Base-by-base conservation (phyloP, 2,113 vertebrate species). In the Abramis brama region DNA sequence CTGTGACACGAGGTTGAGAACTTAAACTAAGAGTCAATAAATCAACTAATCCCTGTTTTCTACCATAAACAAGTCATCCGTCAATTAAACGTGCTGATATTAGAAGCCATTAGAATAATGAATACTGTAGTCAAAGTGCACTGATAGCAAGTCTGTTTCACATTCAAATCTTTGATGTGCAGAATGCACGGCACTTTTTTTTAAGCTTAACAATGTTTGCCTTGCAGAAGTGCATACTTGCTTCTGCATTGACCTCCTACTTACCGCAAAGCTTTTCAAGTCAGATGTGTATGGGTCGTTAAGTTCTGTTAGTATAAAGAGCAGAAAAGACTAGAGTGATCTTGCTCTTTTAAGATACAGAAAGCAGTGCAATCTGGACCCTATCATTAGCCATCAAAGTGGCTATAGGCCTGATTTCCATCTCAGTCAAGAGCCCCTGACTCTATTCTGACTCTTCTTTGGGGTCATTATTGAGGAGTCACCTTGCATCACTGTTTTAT, bases 341-440 rank as follows among this genome's bases (percentile, higher is more conserved):
- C 55, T 59, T 76, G 76, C 50, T 75, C 73, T 83, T 82, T 82
- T 45, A 55, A 85, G 79, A 79, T 30, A 52, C 52, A 55, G 59
- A 80, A 85, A 82, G 82, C 19, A 15, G 25, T 36, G 8, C 36
- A 66, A 81, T 33, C 71, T 74, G 60, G 62, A 43, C 47, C 6
- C 60, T 73, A 84, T 86, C 60, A 79, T 78, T 85, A 79, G 81
- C 57, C 73, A 83, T 87, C 79, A 85, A 88, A 80, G 79, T 76
- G 64, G 59, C 57, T 55, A 9, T 43, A 12, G 33, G 27, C 52
- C 52, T 64, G n/a, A 89, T 89, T 87, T 87, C 73, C 86, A 91
- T 85, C 86, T 88, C 86, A 85, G 84, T 91, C 83, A 84, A 25
- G 83, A 45, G 82, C 66, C 45, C 68, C 78, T 23, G 25, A 25